A percentile compares a stretch with the other conserved stretches of the same genome.
phyloP scores from a whole-genome alignment of 1,140 invertebrate genomes.

The Camponotus pennsylvanicus region DNA sequence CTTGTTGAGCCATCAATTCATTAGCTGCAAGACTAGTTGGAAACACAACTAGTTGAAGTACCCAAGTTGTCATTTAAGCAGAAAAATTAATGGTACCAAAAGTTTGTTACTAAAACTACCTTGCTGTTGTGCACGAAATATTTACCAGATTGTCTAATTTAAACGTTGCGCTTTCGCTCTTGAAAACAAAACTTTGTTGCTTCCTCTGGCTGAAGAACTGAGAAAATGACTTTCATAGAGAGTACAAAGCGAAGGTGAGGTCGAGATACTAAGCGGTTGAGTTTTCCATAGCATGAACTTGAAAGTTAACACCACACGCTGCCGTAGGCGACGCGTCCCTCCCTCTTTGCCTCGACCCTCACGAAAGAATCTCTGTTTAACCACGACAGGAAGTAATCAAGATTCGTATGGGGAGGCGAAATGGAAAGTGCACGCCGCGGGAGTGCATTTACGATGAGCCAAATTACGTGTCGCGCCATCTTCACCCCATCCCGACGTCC shows the following conservation, averaged over 20 bases:
- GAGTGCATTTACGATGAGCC: constrained; percentile 57
- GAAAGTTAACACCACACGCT: constrained; percentile 66
- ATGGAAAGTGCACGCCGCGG: constrained; percentile 65
- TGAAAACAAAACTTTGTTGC: constrained; percentile 5
- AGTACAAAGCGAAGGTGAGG: constrained; percentile 22
- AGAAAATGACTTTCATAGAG: constrained; percentile 44
- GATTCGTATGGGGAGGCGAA: constrained; percentile 62
- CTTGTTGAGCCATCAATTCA: constrained; percentile 1
- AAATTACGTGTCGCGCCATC: constrained; percentile 40
- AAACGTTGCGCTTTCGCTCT: constrained; percentile 6
- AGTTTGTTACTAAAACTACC: neutral
- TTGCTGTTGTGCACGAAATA: neutral
- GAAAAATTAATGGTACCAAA: neutral
- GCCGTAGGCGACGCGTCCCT: constrained; percentile 57
- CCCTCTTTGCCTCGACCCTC: constrained; percentile 28
- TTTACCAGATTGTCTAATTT: neutral
- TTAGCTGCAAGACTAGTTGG: neutral
- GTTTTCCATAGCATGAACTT: constrained; percentile 67
- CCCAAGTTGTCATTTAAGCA: neutral
- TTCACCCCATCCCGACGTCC: neutral
- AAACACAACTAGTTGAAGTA: neutral
- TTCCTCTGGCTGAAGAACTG: neutral
- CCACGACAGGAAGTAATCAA: constrained; percentile 67
- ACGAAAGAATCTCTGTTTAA: constrained; percentile 61
- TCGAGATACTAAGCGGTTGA: constrained; percentile 1